A percentile compares a stretch with the other conserved stretches of the same genome.
phyloP scores from a whole-genome alignment of 2,797 vertebrate genomes.

The Sphaeramia orbicularis region DNA sequence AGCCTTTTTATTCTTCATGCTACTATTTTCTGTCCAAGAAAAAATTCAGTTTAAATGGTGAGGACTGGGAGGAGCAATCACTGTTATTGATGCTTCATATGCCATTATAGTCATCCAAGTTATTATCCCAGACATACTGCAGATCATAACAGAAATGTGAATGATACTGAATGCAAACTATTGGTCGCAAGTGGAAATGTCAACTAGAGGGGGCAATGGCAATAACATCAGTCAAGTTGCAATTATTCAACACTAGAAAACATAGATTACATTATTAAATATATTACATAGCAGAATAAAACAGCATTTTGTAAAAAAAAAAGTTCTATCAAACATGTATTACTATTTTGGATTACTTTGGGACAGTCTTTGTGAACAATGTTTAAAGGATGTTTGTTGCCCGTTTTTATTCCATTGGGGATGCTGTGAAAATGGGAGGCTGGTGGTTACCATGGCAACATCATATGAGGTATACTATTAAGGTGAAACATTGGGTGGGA shows the following conservation, averaged over 20 bases:
- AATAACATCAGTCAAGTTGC: background rate
- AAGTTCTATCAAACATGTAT: too few species aligned
- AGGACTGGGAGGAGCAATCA: background rate
- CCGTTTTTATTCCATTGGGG: slow-evolving; percentile 8
- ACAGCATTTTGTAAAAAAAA: too few species aligned
- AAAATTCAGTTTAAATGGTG: background rate
- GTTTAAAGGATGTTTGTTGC: slow-evolving; percentile 15
- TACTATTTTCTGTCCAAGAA: background rate
- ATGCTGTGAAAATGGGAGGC: slow-evolving; percentile 15
- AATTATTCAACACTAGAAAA: background rate
- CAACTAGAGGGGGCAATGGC: too few species aligned
- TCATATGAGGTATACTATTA: slow-evolving; percentile 6
- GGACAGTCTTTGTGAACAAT: background rate
- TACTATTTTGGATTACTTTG: background rate
- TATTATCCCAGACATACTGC: too few species aligned
- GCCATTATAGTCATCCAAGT: background rate
- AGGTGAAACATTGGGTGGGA: slow-evolving; percentile 6
- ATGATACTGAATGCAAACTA: too few species aligned
- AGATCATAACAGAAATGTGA: too few species aligned
- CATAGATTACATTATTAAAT: background rate
- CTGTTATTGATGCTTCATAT: background rate
- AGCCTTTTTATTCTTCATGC: slow-evolving; percentile 8
- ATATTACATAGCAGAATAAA: too few species aligned
- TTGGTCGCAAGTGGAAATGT: too few species aligned
- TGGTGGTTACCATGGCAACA: slow-evolving; percentile 44